A percentile compares a stretch with the other conserved stretches of the same genome.
Conservation (phyloP, 2,888 invertebrate species). For the Bhutanitis thaidina region DNA sequence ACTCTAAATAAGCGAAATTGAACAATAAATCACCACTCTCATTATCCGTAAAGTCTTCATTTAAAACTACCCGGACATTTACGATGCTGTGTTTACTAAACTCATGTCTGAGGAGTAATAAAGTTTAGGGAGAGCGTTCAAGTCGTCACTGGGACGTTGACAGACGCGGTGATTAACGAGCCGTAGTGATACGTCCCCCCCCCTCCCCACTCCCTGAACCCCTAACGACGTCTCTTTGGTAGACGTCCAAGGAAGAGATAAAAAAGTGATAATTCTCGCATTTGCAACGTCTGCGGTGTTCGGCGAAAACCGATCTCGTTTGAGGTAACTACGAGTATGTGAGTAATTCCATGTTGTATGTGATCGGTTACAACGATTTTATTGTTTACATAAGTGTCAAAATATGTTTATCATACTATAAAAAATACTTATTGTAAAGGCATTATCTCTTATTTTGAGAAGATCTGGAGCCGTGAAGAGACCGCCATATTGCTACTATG, state of each 20-base stretch:
- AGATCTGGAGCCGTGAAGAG: no score
- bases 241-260: slow-evolving; percentile 3
- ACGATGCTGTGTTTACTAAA: slow-evolving; percentile 51
- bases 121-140: slow-evolving; percentile 51
- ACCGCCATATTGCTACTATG: no score
- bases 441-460: no score
- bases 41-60: slow-evolving; percentile 44
- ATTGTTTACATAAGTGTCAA: no score
- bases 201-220: not conserved
- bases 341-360: not conserved
- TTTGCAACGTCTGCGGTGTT: not conserved
- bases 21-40: slow-evolving; percentile 32
- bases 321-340: not conserved
- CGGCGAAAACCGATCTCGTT: not conserved
- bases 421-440: no score
- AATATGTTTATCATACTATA: no score
- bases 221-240: not conserved
- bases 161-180: slow-evolving; percentile 63
- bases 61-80: slow-evolving; percentile 50
- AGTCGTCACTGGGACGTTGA: slow-evolving; percentile 50
- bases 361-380: no score
- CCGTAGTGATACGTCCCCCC: slow-evolving; percentile 36
- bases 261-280: slow-evolving; percentile 7
- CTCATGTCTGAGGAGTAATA: slow-evolving; percentile 53
- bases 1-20: slow-evolving; percentile 23